Evolutionary conservation across 1,140 invertebrate species (phyloP), one percentile per base, ranked within the genome.

Genomic region (Lineus longissimus): DNA sequence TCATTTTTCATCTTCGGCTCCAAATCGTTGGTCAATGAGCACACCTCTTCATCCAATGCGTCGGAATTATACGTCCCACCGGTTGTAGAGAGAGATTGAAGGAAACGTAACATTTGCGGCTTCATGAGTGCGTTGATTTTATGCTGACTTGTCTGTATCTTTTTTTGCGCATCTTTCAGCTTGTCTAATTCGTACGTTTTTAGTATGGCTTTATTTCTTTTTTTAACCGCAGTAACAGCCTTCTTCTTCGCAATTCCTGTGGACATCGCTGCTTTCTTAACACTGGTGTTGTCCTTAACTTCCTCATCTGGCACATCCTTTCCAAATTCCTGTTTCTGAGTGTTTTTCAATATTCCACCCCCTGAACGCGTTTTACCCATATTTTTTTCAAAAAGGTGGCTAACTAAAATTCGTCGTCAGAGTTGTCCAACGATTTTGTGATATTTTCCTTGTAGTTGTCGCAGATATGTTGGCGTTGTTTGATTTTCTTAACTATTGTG

Each of bases 91-190:
- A 51, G 6, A 4, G 47, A 51, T n/a, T 51, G 47, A 51, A 51
- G 47, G n/a, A 51, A 51, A 7, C 47, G 6, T 51, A 51, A 7
- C 47, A 51, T 51, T n/a, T 51, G 47, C 47, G 47, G 47, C 47
- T 51, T 51, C 47, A 51, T 51, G 4, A 51, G 47, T 4, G 47
- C 47, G 25, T 27, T 51, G n/a, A 51, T 51, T 27, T 51, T 51
- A 6, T 51, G 6, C 25, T 51, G 47, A 51, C 47, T 7, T 4
- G 47, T 51, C n/a, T 51, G 47, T 7, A 51, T 51, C 47, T 51
- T 51, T 51, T 51, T 51, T n/a, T 51, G 47, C 4, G 47, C 47
- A n/a, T 51, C 47, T 51, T 51, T 51, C 47, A 51, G n/a, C 47
- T 51, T 51, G n/a, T 51, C 47, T n/a, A 51, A 51, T 51, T 51